Base-by-base conservation (phyloP, 2,113 vertebrate genomes). In the Strix uralensis region DNA sequence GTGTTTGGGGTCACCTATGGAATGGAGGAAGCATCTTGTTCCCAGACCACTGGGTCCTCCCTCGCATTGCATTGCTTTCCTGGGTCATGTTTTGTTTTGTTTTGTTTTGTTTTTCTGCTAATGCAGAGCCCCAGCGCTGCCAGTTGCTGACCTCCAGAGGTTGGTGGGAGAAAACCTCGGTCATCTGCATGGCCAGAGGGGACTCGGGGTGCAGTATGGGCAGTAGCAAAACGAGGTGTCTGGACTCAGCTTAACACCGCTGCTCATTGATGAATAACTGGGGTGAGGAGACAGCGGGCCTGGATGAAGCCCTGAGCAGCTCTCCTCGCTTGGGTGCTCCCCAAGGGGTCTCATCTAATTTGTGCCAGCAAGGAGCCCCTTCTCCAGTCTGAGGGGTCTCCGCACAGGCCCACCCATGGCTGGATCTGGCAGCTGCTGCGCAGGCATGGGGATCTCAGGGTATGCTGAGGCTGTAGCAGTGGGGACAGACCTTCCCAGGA, bases 81-180 rank as follows among this genome's bases (percentile, higher is more conserved):
- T 67, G 74, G 77, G 6, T 5, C 15, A 3, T 13, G 9, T 6
- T 49, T 30, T 30, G 36, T 40, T 25, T 20, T 8, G 29, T 44
- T 66, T 66, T 46, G 27, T 44, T 44, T 44, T 15, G 40, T 46
- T 15, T n/a, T 15, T 26, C 15, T 15, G 62, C 40, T 34, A 4
- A 27, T 0, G 27, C 62, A 18, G 63, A 61, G 77, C 78, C 61
- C 74, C 81, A 72, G 46, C 2, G 38, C 87, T 94, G 93, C 77
- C 2, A 29, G 51, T 86, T 96, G 93, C 85, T 96, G 96, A 96
- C 96, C 93, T 90, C 92, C 92, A 95, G 92, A 96, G 92, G 95
- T 5, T 69, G 94, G 65, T 79, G 66, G 19, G 74, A 32, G 94
- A 75, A 96, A 89, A 93, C 70, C 73, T 87, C 11, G 1, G 38